Percentiles rank a stretch among this genome's conserved stretches.
Evolutionary conservation across 2,113 vertebrate genomes (phyloP).

Genomic region (Brevimyrus niger): DNA sequence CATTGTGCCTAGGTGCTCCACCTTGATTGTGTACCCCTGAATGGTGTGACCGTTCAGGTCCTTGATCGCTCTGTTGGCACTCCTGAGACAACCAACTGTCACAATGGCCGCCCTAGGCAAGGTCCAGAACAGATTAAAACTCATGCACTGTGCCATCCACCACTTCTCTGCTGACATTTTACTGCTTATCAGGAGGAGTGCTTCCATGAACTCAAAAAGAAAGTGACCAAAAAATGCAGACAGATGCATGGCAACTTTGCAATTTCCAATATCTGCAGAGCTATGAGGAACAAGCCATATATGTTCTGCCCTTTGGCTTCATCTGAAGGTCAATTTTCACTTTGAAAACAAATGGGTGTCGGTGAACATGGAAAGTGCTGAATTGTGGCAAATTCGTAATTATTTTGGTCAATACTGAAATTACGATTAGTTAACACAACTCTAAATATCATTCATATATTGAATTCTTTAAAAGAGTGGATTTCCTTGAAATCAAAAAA

Average conservation of each 20-base stretch:
- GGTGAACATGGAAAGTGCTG: not conserved
- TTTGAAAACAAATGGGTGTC: not conserved
- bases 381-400: not conserved
- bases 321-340: not conserved
- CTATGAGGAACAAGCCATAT: not conserved
- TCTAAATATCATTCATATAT: not conserved
- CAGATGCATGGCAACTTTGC: not conserved
- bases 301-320: not conserved
- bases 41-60: constrained; percentile 37
- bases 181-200: not conserved
- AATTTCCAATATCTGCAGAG: not conserved
- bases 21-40: constrained; percentile 30
- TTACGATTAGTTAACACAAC: not conserved
- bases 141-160: not conserved
- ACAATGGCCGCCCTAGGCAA: constrained; percentile 43
- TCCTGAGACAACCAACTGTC: constrained; percentile 21
- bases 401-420: not conserved
- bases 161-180: not conserved
- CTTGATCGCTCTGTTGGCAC: constrained; percentile 35
- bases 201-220: not conserved
- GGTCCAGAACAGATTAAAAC: not conserved
- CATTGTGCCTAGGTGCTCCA: constrained; percentile 29
- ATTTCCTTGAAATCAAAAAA: not conserved
- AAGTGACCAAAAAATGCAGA: not conserved
- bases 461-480: not conserved